Evolutionary conservation across 2,113 vertebrate species (phyloP).

Genomic region (Vireo altiloquus): DNA sequence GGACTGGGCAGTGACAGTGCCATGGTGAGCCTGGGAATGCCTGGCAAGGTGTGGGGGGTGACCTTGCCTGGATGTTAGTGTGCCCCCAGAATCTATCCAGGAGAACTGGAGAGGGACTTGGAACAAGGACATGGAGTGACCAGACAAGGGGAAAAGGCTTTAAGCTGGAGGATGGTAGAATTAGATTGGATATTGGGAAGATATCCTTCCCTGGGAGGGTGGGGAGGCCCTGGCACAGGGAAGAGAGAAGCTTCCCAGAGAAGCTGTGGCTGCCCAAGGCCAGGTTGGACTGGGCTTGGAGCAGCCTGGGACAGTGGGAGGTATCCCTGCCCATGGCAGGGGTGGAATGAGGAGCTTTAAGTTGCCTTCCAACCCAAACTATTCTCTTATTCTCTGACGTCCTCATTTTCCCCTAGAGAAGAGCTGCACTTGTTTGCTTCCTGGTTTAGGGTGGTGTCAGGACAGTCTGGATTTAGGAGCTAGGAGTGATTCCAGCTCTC

Average conservation of each 20-base stretch:
- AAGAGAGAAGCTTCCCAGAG: no score
- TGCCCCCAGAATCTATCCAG: not conserved
- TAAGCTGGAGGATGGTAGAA: not conserved
- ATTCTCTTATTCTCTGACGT: not conserved
- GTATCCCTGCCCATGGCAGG: not conserved
- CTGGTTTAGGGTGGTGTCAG: not conserved
- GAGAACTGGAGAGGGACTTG: not conserved
- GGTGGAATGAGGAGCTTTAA: accelerated
- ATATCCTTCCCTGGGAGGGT: accelerated
- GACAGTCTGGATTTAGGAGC: not conserved
- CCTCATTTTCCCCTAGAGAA: not conserved
- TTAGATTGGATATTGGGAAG: not conserved
- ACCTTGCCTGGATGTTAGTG: not conserved
- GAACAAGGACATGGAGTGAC: not conserved
- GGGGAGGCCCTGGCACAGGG: not conserved
- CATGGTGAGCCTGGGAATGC: not conserved
- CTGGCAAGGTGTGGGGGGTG: not conserved
- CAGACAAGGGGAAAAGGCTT: not conserved
- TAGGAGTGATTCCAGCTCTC: not conserved
- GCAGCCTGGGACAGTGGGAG: not conserved
- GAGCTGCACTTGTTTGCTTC: not conserved
- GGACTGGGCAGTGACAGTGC: not conserved
- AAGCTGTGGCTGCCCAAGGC: not conserved
- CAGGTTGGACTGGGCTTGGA: not conserved
- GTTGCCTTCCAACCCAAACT: not conserved